Evolutionary conservation across 2,888 invertebrate species (phyloP).

Genomic region (Aradus depressus): DNA sequence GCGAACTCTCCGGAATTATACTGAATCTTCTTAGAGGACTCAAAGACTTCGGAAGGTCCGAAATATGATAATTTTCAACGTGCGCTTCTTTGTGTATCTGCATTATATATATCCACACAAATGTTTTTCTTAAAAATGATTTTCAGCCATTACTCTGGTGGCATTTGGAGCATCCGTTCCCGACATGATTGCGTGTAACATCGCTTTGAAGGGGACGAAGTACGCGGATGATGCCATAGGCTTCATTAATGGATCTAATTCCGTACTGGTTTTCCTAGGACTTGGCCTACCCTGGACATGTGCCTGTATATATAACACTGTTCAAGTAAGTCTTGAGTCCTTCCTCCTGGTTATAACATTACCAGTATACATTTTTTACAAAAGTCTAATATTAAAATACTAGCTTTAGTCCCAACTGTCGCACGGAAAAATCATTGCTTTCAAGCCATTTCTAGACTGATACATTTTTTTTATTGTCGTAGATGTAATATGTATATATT

Average conservation of each 20-base stretch:
- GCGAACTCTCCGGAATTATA: no score
- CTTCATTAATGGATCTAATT: conserved; percentile 50
- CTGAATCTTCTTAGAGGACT: no score
- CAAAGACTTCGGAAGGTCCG: no score
- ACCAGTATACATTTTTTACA: no score
- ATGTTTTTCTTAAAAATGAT: conserved; percentile 2
- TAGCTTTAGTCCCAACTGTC: no score
- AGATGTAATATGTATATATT: no score
- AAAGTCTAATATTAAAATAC: no score
- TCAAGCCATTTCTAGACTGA: no score
- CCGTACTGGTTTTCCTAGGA: conserved; percentile 51
- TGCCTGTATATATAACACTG: conserved; percentile 41
- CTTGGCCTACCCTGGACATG: conserved; percentile 49
- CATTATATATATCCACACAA: background rate
- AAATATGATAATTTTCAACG: conserved; percentile 1
- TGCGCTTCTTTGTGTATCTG: background rate
- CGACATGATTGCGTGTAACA: conserved; percentile 47
- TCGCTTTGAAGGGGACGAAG: conserved; percentile 44
- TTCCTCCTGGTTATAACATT: no score
- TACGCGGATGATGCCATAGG: conserved; percentile 49
- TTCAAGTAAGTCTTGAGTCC: no score
- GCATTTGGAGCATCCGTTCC: conserved; percentile 47
- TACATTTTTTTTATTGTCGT: no score
- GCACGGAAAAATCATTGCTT: no score
- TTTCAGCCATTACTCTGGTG: conserved; percentile 42